Conservation (phyloP, 2,888 invertebrate species). For the Cactoblastis cactorum region DNA sequence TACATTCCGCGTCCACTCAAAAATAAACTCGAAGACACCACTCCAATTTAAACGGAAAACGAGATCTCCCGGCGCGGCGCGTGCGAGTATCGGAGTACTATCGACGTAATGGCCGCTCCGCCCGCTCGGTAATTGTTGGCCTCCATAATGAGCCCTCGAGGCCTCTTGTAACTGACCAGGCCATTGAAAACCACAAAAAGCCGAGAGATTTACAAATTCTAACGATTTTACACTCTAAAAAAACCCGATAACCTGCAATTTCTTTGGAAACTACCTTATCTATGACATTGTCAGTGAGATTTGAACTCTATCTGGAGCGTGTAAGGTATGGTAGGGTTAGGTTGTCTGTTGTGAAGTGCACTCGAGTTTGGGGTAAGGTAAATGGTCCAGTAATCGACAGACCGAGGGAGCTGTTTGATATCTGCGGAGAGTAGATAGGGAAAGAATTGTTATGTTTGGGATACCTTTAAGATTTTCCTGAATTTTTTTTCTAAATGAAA, state of each 20-base stretch:
- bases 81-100: not conserved
- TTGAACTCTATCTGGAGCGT: conserved; percentile 16
- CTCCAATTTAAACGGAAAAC: not conserved
- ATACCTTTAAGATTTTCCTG: not conserved
- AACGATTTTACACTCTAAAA: conserved; percentile 1
- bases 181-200: conserved; percentile 1
- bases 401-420: conserved; percentile 57
- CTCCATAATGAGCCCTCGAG: conserved; percentile 15
- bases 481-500: not conserved
- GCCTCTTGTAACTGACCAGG: conserved; percentile 11
- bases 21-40: conserved; percentile 3
- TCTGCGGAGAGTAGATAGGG: conserved; percentile 28
- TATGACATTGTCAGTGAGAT: conserved; percentile 16
- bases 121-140: conserved; percentile 7
- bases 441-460: conserved; percentile 12
- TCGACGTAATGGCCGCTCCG: not conserved
- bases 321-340: conserved; percentile 27
- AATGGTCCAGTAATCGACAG: conserved; percentile 68
- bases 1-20: not conserved
- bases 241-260: not conserved
- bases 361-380: conserved; percentile 46
- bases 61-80: not conserved
- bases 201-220: conserved; percentile 22
- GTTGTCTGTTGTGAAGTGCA: conserved; percentile 34
- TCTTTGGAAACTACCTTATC: not conserved